Evolutionary conservation across 2,888 invertebrate genomes (phyloP), one percentile per base, ranked within the genome.

Genomic region (Agrotis ipsilon): DNA sequence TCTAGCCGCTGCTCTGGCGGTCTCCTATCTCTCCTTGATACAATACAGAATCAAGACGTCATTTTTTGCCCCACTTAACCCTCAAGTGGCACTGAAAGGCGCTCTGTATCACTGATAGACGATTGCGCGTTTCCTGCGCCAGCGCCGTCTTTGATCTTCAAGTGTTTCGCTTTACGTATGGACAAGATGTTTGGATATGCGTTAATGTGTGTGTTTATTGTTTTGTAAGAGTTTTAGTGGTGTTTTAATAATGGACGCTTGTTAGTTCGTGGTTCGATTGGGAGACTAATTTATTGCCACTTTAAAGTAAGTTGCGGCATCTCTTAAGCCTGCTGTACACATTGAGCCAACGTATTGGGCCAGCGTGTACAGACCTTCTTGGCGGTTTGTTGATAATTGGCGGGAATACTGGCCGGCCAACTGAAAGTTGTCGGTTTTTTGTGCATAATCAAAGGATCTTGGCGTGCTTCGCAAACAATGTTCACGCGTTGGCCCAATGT

Each of bases 111-210:
- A 72, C 55, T 72, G 83, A 83, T 81, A 80, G 73, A 65, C 58
- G 67, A 77, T 81, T 65, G 75, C 69, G 54, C 60, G 62, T 81
- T 83, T 84, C 84, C 84, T 84, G 79, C 77, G 83, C 80, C 18
- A 19, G 72, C 74, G 59, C 64, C 54, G 58, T 62, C 80, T 84
- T 84, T 84, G 84, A 84, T 84, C 81, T 84, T 84, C 82, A 67
- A 83, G 83, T 83, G 83, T 80, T 80, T 75, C 75, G 65, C 69
- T 83, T 83, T 69, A 80, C 76, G 74, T 72, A 57, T 54, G 75
- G 71, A 72, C 68, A 75, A 71, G 71, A 64, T 76, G 76, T 81
- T 82, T 75, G 65, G 58, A 55, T 72, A 65, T 72, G 57, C 72
- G 72, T 70, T 62, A 71, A 73, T 79, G 78, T 61, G 70, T 64